phyloP scores from a whole-genome alignment of 2,888 invertebrate species.

The Dione vanillae region DNA sequence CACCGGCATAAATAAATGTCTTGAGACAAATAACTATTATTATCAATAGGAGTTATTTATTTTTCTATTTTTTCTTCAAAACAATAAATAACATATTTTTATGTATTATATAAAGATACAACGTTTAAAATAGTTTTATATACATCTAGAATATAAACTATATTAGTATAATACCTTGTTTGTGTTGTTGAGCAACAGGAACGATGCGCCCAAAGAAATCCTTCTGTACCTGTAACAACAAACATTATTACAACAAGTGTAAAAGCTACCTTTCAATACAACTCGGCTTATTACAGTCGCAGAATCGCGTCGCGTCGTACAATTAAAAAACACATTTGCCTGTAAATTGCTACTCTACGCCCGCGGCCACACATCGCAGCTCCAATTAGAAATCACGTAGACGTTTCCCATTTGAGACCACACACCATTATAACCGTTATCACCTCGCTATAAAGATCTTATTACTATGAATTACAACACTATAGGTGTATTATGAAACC shows the following conservation, averaged over 20 bases:
- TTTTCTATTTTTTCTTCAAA: too few species aligned
- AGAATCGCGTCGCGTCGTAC: slow-evolving; percentile 43
- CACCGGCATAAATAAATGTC: too few species aligned
- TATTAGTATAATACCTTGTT: slow-evolving; percentile 59
- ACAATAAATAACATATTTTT: too few species aligned
- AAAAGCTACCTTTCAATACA: slow-evolving; percentile 30
- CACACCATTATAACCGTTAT: slow-evolving; percentile 27
- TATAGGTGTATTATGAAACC: slow-evolving; percentile 37
- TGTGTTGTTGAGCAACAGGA: slow-evolving; percentile 67
- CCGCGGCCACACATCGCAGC: slow-evolving; percentile 45
- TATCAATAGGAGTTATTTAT: too few species aligned
- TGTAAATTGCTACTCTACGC: slow-evolving; percentile 46
- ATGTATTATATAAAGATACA: too few species aligned
- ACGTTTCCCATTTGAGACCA: slow-evolving; percentile 4
- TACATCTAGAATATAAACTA: background rate
- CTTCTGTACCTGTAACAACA: slow-evolving; percentile 82
- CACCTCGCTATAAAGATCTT: slow-evolving; percentile 19
- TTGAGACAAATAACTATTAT: too few species aligned
- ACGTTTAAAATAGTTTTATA: background rate
- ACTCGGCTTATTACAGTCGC: slow-evolving; percentile 43
- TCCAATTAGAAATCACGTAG: slow-evolving; percentile 46
- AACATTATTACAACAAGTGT: slow-evolving; percentile 6
- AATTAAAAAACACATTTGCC: slow-evolving; percentile 50
- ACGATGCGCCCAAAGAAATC: slow-evolving; percentile 86
- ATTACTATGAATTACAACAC: slow-evolving; percentile 21